Evolutionary conservation across 1,140 invertebrate genomes (phyloP), one percentile per base, ranked within the genome.

Genomic region (Ceratoteleas bidentatus): DNA sequence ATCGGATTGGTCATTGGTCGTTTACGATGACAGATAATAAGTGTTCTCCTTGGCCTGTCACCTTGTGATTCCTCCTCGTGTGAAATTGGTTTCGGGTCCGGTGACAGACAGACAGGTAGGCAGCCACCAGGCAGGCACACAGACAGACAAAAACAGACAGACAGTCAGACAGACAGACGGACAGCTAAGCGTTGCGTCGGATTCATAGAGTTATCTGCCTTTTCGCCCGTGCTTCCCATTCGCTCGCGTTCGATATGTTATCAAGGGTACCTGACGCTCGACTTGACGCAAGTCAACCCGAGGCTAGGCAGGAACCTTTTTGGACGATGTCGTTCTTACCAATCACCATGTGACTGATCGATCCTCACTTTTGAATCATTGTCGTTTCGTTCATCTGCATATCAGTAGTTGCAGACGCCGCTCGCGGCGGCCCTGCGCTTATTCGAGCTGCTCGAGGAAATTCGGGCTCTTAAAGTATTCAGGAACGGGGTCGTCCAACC

Each of bases 381-480:
- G 52, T 64, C 74, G 47, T 40, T 68, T 57, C 56, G 62, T 68
- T 84, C 68, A 73, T 79, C 78, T 78, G 78, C 78, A 77, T 43
- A 69, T 72, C 15, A 81, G 52, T 13, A 72, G 61, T 56, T 53
- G 72, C 75, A 61, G 75, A 61, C 53, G 69, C 40, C 61, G 58
- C 24, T 45, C 61, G 13, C 53, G 32, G 47, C 58, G 64, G 9
- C 49, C 62, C 62, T 87, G 86, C 62, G 81, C 92, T 95, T 95
- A 98, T 94, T 98, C 98, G 81, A 99, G 94, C 92, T 99, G 98
- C 92, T 99, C 98, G 91, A 99, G 95, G 93, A 99, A 99, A 93
- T 99, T 98, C 49, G 98, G 97, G 83, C 97, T 97, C 92, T 99
- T 99, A 95, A 99, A 99, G 93, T 99, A 99, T 90, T 99, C 99